Evolutionary conservation across 2,888 invertebrate genomes (phyloP), one percentile per base, ranked within the genome.

Genomic region (Polylopha cassiicola): DNA sequence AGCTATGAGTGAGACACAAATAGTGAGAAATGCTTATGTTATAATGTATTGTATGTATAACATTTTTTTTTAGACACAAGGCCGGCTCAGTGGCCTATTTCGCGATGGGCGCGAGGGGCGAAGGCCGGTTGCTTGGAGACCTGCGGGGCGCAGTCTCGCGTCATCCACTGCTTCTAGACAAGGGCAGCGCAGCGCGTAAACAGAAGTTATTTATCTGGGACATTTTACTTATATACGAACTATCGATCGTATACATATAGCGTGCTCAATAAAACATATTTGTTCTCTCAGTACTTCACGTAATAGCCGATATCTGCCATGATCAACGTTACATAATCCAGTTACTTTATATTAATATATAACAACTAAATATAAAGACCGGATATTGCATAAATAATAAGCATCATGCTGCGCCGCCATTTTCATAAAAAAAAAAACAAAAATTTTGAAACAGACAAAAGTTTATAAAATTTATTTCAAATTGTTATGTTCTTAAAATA

Each of bases 31-130:
- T n/a, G n/a, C n/a, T n/a, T n/a, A n/a, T n/a, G n/a, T n/a, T n/a
- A n/a, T n/a, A n/a, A n/a, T n/a, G n/a, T n/a, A n/a, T n/a, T n/a
- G n/a, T n/a, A n/a, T n/a, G n/a, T n/a, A n/a, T n/a, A n/a, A n/a
- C n/a, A n/a, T n/a, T n/a, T n/a, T n/a, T n/a, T n/a, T n/a, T n/a
- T n/a, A n/a, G n/a, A n/a, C n/a, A n/a, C n/a, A n/a, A n/a, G n/a
- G n/a, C 28, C 21, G 21, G 14, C 37, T 24, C 24, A 11, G 33
- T 28, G 37, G 31, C 33, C 22, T 24, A 23, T 31, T 42, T 30
- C 31, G 31, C 30, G 31, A 30, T 37, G 29, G 34, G 17, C 18
- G 24, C 11, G 17, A 11, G 32, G 22, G 9, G 34, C 34, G 18
- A 29, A 5, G 16, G 28, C 27, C 21, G 20, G 8, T 3, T 13